These are phyloP conservation scores for Platyscapa corneri DNA, from an alignment of 1,140 invertebrate genomes.

Conservation along the genomic window DNA sequence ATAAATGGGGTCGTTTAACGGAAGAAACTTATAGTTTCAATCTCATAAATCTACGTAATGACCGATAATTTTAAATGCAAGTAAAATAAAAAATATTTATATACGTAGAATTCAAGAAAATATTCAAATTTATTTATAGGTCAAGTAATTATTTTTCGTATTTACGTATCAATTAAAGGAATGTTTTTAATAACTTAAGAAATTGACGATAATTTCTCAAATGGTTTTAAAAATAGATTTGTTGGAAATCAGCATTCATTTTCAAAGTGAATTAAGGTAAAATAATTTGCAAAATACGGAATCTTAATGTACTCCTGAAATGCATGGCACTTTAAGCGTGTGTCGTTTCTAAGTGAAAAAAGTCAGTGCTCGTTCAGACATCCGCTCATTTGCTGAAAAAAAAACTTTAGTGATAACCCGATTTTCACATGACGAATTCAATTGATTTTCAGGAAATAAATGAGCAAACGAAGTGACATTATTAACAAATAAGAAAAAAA, in stretches of 20 bases:
- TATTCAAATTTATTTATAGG: neutral
- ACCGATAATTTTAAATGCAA: neutral
- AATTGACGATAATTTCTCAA: neutral
- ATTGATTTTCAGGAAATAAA: constrained; percentile 26
- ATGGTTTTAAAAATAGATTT: neutral
- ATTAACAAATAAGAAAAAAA: neutral
- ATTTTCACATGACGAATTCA: neutral
- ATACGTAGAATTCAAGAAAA: neutral
- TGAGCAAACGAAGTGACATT: constrained; percentile 7
- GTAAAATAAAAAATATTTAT: neutral
- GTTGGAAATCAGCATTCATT: neutral
- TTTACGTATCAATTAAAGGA: neutral
- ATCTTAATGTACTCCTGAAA: constrained; percentile 1
- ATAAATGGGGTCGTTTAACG: neutral
- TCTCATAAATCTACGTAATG: neutral
- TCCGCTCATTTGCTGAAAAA: constrained; percentile 11
- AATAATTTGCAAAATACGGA: constrained; percentile 16
- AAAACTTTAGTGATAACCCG: constrained; percentile 22
- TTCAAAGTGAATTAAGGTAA: neutral
- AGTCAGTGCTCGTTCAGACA: constrained; percentile 24
- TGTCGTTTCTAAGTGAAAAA: constrained; percentile 30
- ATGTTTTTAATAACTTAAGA: neutral
- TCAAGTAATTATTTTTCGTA: neutral
- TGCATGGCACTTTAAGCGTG: neutral
- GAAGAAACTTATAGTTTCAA: neutral